Percentiles rank a stretch among this genome's conserved stretches.
Evolutionary conservation across 2,797 vertebrate species (phyloP).

Genomic region (Sebastes alutus): DNA sequence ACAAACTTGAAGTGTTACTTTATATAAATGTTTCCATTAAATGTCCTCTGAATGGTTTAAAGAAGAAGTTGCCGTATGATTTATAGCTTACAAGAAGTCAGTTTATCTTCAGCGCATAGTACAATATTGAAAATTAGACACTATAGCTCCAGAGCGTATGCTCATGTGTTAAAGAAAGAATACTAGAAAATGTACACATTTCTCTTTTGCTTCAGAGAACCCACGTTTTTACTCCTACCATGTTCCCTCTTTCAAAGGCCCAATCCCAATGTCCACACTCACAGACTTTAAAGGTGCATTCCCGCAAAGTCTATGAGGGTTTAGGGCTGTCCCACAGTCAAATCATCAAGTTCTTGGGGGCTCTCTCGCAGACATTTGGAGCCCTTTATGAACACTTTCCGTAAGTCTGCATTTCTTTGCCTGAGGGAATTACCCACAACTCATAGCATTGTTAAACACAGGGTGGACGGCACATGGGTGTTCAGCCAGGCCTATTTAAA

Average conservation of each 20-base stretch:
- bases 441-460: too few species aligned
- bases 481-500: too few species aligned
- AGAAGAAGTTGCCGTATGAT: background rate
- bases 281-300: too few species aligned
- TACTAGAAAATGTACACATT: background rate
- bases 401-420: too few species aligned
- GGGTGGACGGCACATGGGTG: too few species aligned
- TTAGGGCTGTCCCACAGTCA: too few species aligned
- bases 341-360: too few species aligned
- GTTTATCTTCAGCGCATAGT: background rate
- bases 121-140: background rate
- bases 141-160: background rate
- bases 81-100: background rate
- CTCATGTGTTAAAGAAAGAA: background rate
- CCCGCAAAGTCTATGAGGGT: too few species aligned
- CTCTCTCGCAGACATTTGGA: too few species aligned
- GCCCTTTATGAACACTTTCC: too few species aligned
- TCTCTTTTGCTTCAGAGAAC: background rate
- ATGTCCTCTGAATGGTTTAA: constrained; percentile 35
- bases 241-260: background rate
- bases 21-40: constrained; percentile 56
- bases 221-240: background rate
- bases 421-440: too few species aligned
- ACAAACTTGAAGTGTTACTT: constrained; percentile 31
- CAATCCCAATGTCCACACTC: too few species aligned